Evolutionary conservation across 2,113 vertebrate genomes (phyloP).

Genomic region (Calidris pugnax): DNA sequence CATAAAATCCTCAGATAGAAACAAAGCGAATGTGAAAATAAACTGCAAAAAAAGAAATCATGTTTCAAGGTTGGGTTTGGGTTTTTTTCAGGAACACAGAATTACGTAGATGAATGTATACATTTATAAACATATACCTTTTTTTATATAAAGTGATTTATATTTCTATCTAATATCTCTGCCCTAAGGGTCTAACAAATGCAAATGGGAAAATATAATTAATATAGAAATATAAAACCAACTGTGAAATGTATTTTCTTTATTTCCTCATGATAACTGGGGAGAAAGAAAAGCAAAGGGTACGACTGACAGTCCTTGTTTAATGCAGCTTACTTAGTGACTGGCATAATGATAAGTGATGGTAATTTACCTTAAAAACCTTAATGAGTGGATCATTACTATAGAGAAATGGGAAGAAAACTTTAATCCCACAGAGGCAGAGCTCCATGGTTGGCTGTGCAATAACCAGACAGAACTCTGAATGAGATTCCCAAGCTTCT

Average conservation of each 20-base stretch:
- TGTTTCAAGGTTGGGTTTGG: background rate
- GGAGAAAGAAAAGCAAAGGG: constrained; percentile 46
- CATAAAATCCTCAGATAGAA: constrained; percentile 47
- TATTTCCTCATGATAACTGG: constrained; percentile 33
- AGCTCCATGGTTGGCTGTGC: constrained; percentile 85
- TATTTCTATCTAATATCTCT: background rate
- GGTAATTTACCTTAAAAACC: constrained; percentile 84
- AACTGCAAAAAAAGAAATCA: background rate
- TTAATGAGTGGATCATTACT: constrained; percentile 85
- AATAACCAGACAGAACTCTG: constrained; percentile 81
- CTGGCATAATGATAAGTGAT: constrained; percentile 74
- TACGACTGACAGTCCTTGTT: constrained; percentile 72
- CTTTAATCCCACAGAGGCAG: constrained; percentile 80
- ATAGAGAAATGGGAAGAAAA: constrained; percentile 82
- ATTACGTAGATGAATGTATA: background rate
- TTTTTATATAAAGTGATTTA: background rate
- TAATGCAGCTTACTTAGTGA: constrained; percentile 72
- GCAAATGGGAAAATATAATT: constrained; percentile 8
- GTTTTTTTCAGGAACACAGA: background rate
- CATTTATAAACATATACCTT: background rate
- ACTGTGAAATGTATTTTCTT: constrained; percentile 49
- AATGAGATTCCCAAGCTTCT: constrained; percentile 82
- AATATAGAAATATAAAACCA: constrained; percentile 2
- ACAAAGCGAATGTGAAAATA: constrained; percentile 16
- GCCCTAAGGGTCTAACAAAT: background rate